These are phyloP conservation scores for Cheiracanthium punctorium DNA, from an alignment of 2,888 invertebrate species.

Conservation along the genomic window DNA sequence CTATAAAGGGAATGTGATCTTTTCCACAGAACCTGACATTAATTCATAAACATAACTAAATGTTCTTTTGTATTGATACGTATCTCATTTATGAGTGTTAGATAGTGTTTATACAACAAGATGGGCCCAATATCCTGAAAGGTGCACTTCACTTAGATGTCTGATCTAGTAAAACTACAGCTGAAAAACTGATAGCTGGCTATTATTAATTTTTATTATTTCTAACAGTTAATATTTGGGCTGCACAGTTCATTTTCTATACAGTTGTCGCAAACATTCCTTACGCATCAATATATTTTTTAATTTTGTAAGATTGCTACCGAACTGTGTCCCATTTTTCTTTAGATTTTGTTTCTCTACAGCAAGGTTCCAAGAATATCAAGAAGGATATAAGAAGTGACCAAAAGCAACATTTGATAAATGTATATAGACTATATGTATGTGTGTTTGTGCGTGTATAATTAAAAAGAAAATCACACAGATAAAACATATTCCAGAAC, in stretches of 20 bases:
- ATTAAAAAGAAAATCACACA: constrained; percentile 10
- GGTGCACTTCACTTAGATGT: constrained; percentile 68
- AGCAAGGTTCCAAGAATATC: constrained; percentile 22
- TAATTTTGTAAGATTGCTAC: constrained; percentile 38
- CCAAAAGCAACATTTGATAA: constrained; percentile 68
- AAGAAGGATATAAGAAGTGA: constrained; percentile 50
- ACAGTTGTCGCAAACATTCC: constrained; percentile 36
- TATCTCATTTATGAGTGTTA: constrained; percentile 65
- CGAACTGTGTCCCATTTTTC: neutral
- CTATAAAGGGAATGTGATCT: constrained; percentile 35
- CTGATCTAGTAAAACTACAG: constrained; percentile 57
- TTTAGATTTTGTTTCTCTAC: neutral
- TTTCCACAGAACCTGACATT: constrained; percentile 40
- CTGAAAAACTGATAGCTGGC: constrained; percentile 29
- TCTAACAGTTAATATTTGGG: constrained; percentile 34
- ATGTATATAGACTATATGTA: constrained; percentile 50
- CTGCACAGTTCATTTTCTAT: constrained; percentile 54
- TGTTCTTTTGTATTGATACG: constrained; percentile 59
- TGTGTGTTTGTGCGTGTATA: constrained; percentile 35
- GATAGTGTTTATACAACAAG: constrained; percentile 62
- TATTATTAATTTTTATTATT: constrained; percentile 43
- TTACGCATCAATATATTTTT: constrained; percentile 54
- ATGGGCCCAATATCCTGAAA: constrained; percentile 66
- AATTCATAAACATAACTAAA: constrained; percentile 25
- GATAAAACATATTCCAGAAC: constrained; percentile 20